Conservation (phyloP, 2,113 vertebrate genomes). For the Elachura formosa region DNA sequence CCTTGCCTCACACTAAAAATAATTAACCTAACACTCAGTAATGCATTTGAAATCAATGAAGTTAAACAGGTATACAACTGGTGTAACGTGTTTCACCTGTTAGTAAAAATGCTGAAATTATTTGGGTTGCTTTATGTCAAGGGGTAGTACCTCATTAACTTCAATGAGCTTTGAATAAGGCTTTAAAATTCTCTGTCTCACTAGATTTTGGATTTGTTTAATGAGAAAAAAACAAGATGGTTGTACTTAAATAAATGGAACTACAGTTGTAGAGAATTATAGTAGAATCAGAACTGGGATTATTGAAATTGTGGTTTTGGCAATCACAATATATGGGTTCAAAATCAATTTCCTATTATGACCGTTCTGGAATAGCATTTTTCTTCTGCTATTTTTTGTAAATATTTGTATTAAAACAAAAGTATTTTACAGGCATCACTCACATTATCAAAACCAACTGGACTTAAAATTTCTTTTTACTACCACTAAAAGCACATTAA, state of each 20-base stretch:
- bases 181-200: not conserved
- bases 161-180: not conserved
- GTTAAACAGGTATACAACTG: not conserved
- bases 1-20: not conserved
- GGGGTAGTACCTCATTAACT: not conserved
- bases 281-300: not conserved
- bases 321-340: not conserved
- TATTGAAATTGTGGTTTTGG: not conserved
- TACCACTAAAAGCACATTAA: conserved; percentile 41
- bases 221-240: not conserved
- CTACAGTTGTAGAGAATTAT: not conserved
- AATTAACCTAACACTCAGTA: not conserved
- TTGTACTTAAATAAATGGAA: not conserved
- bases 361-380: not conserved
- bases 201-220: not conserved
- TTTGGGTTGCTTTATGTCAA: not conserved
- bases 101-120: not conserved
- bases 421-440: conserved; percentile 33
- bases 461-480: conserved; percentile 55
- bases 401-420: conserved; percentile 52
- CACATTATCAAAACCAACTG: conserved; percentile 14
- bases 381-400: not conserved
- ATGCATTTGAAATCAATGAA: not conserved
- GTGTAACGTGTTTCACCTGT: not conserved
- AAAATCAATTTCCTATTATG: not conserved